Evolutionary conservation across 2,888 invertebrate species (phyloP).

Genomic region (Agrenia bidenticulata): DNA sequence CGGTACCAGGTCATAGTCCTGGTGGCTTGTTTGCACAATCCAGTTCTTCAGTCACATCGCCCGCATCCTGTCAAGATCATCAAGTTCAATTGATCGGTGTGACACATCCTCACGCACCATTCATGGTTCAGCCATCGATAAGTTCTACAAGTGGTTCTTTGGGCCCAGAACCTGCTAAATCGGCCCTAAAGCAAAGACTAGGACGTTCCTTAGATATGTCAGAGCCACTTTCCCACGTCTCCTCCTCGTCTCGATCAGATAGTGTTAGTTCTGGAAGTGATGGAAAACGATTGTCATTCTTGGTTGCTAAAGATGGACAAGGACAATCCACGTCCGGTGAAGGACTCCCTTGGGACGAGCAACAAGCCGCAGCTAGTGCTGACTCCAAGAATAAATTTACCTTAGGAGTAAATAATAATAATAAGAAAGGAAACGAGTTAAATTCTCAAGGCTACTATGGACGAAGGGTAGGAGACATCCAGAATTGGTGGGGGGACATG

Average conservation of each 20-base stretch:
- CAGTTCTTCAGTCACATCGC: conserved; percentile 46
- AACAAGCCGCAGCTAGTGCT: conserved; percentile 16
- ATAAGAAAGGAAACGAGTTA: conserved; percentile 38
- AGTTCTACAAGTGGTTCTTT: conserved; percentile 43
- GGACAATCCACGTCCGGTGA: conserved; percentile 28
- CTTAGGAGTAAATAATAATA: conserved; percentile 2
- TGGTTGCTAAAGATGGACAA: conserved; percentile 39
- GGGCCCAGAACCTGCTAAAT: conserved; percentile 42
- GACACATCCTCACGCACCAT: conserved; percentile 38
- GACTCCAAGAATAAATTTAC: conserved; percentile 17
- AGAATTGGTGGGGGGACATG: conserved; percentile 51
- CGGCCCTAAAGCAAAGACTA: conserved; percentile 43
- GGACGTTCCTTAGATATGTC: conserved; percentile 49
- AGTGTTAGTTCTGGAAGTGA: conserved; percentile 52
- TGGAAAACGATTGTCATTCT: conserved; percentile 47
- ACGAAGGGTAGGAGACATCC: conserved; percentile 48
- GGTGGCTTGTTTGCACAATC: conserved; percentile 34
- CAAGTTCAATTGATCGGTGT: conserved; percentile 6
- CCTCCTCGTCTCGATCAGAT: conserved; percentile 51
- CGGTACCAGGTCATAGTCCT: conserved; percentile 31
- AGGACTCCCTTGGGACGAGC: conserved; percentile 46
- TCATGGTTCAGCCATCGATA: conserved; percentile 37
- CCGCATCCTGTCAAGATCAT: conserved; percentile 35
- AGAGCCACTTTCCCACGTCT: conserved; percentile 45
- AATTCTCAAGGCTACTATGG: conserved; percentile 42